Evolutionary conservation across 2,888 invertebrate genomes (phyloP).

Genomic region (Spatulosminthurus flaviceps): DNA sequence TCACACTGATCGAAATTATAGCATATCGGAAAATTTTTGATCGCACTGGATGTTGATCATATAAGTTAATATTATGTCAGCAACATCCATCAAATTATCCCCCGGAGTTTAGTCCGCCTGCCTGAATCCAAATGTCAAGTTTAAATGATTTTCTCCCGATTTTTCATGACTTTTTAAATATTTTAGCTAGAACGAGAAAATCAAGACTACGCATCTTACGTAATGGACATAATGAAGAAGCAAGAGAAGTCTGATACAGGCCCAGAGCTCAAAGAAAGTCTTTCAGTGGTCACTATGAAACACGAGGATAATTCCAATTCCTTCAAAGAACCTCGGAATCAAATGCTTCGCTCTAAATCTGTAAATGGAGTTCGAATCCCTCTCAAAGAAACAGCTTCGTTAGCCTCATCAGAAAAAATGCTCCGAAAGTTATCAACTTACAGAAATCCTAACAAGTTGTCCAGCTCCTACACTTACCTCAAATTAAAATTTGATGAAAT

Average conservation of each 20-base stretch:
- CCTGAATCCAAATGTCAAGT: no score
- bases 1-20: no score
- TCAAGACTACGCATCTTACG: constrained; percentile 18
- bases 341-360: not conserved
- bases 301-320: not conserved
- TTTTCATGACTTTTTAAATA: no score
- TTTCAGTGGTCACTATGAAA: not conserved
- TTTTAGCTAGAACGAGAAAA: constrained; percentile 31
- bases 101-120: no score
- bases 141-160: no score
- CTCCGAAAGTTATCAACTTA: not conserved
- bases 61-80: no score
- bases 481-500: constrained; percentile 24
- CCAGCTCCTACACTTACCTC: not conserved
- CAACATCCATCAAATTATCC: no score
- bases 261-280: not conserved
- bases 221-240: constrained; percentile 23
- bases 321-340: not conserved
- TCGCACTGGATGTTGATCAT: no score
- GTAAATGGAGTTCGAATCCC: not conserved
- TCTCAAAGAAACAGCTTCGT: not conserved
- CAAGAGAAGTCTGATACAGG: not conserved
- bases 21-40: no score
- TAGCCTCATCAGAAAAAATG: not conserved
- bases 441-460: not conserved